These are phyloP conservation scores for Xyrauchen texanus DNA, from an alignment of 2,113 vertebrate species.

Conservation along the genomic window DNA sequence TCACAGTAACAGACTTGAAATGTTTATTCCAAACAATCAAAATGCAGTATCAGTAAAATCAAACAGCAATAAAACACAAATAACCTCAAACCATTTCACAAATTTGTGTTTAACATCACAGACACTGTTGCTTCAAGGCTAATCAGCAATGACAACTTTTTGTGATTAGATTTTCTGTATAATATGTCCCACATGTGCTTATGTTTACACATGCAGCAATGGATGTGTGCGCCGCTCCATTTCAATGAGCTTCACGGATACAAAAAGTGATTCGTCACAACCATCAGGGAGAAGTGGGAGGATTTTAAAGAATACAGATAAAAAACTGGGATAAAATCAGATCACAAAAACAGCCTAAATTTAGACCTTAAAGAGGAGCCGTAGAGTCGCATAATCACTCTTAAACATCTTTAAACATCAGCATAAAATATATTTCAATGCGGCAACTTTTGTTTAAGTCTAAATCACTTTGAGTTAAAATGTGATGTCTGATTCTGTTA, in stretches of 20 bases:
- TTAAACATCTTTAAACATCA: not conserved
- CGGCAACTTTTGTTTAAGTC: not conserved
- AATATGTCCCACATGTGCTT: not conserved
- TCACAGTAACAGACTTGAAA: not conserved
- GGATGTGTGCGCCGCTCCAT: constrained; percentile 10
- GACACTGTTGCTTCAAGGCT: constrained; percentile 13
- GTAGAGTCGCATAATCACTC: not conserved
- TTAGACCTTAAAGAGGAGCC: not conserved
- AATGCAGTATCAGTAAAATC: not conserved
- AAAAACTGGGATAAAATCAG: constrained; percentile 38
- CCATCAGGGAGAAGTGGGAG: constrained; percentile 38
- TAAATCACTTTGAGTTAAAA: not conserved
- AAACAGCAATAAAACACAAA: not conserved
- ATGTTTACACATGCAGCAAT: constrained; percentile 16
- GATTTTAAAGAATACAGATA: constrained; percentile 38
- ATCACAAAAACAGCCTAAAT: not conserved
- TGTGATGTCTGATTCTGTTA: no score
- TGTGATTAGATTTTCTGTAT: constrained; percentile 4
- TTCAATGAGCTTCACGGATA: constrained; percentile 1
- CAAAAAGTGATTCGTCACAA: constrained; percentile 35
- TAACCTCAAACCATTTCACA: not conserved
- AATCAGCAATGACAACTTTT: constrained; percentile 6
- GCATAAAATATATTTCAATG: not conserved
- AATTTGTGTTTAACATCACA: not conserved
- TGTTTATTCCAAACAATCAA: not conserved